Evolutionary conservation across 2,888 invertebrate species (phyloP), one percentile per base, ranked within the genome.

Genomic region (Dilophus febrilis): DNA sequence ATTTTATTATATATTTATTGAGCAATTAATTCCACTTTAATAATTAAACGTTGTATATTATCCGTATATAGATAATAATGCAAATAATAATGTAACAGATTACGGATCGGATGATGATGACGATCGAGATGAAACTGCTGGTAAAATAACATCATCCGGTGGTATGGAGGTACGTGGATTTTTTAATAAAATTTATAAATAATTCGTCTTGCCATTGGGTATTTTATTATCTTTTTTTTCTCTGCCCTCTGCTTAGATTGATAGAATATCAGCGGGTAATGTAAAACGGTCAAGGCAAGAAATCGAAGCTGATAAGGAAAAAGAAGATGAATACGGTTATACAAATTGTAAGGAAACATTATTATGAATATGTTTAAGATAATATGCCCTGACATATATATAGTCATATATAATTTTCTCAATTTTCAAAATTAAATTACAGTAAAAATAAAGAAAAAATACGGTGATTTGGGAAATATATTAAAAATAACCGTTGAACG

Each of bases 381-480:
- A n/a, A n/a, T n/a, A n/a, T n/a, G 35, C 13, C 14, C 14, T n/a
- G 12, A 22, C 8, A 38, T 34, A 14, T 12, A 22, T 4, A 6
- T 22, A 22, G 5, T 22, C 8, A 22, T 22, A 8, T 22, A 22
- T 22, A 6, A 22, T 22, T 22, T 22, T 22, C 4, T 22, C 8
- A 6, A 22, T 6, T 6, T 22, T 22, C 4, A 22, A 6, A 22
- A 6, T 22, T 22, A 22, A 6, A 8, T 6, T 22, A 6, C 71
- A 91, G 94, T 84, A 56, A 92, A 92, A 70, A 79, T 95, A 50
- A 79, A 84, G 56, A 87, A 87, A 68, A 87, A 88, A 61, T 97
- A 97, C 68, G 79, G 79, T 7, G 72, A 75, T 44, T 67, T 91
- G 55, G 84, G 77, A 14, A 70, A 84, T 56, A 77, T 91, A 35